phyloP scores from a whole-genome alignment of 92 coral and sea anemone genomes.

The Parazoanthus swiftii region DNA sequence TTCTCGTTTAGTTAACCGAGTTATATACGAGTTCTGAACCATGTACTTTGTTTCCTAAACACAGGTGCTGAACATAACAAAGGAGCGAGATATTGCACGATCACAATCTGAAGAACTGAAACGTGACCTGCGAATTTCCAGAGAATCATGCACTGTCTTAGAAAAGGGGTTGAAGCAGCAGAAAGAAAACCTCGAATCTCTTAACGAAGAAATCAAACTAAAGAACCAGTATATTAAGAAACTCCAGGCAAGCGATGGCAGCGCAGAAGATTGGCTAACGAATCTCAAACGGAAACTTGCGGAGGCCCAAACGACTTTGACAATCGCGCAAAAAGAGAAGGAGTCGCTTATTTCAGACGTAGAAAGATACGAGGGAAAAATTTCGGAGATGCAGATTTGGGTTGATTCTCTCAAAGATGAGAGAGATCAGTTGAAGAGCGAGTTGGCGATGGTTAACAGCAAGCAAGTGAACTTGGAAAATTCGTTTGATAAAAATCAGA shows the following conservation, averaged over 20 bases:
- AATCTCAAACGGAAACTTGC: not conserved
- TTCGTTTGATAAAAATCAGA: slow-evolving; percentile 16
- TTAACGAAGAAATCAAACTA: slow-evolving; percentile 11
- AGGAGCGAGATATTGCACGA: slow-evolving; percentile 50
- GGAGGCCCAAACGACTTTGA: not conserved
- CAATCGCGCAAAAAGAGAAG: slow-evolving; percentile 3
- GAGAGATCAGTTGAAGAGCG: slow-evolving; percentile 20
- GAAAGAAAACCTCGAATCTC: slow-evolving; percentile 1
- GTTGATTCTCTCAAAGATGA: slow-evolving; percentile 24
- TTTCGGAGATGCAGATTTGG: slow-evolving; percentile 20
- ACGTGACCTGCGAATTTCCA: slow-evolving; percentile 23
- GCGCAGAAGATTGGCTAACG: not conserved
- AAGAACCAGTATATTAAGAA: not conserved
- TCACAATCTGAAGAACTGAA: slow-evolving; percentile 50
- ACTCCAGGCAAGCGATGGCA: not conserved
- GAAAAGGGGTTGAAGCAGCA: slow-evolving; percentile 27
- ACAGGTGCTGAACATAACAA: slow-evolving; percentile 39
- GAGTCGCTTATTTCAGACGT: not conserved
- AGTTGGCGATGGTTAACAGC: not conserved
- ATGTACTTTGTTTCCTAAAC: not conserved
- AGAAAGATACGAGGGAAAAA: not conserved
- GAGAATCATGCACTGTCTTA: slow-evolving; percentile 21
- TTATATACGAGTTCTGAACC: not conserved
- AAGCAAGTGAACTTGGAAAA: slow-evolving; percentile 1
- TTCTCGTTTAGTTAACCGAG: not conserved